Conservation (phyloP, 2,113 vertebrate species). For the Hepsetus odoe region DNA sequence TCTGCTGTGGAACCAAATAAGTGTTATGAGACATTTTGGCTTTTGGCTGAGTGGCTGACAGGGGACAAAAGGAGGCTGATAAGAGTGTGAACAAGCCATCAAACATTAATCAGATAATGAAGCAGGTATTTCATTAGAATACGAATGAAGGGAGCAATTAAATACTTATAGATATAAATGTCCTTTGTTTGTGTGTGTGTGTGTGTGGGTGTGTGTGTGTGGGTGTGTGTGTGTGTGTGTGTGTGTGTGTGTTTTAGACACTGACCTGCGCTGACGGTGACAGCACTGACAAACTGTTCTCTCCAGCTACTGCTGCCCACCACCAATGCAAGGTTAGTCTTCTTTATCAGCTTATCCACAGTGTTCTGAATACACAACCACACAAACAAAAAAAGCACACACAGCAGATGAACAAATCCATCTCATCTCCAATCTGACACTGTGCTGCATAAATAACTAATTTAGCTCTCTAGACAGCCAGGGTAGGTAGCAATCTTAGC, state of each 20-base stretch:
- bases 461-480: not conserved
- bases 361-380: slow-evolving; percentile 72
- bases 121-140: slow-evolving; percentile 9
- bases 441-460: slow-evolving; percentile 24
- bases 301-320: slow-evolving; percentile 86
- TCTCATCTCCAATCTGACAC: slow-evolving; percentile 16
- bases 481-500: not conserved
- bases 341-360: slow-evolving; percentile 85
- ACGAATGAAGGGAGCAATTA: not conserved
- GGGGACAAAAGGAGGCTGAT: not conserved
- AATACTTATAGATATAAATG: slow-evolving; percentile 13
- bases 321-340: slow-evolving; percentile 83
- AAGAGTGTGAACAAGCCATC: not conserved
- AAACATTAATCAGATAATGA: slow-evolving; percentile 16
- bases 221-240: slow-evolving; percentile 8
- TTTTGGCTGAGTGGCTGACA: not conserved
- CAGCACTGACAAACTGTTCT: slow-evolving; percentile 85
- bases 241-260: slow-evolving; percentile 5
- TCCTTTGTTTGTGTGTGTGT: not conserved
- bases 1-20: not conserved
- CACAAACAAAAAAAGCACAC: slow-evolving; percentile 28
- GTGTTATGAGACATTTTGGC: not conserved
- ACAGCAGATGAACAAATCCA: slow-evolving; percentile 7
- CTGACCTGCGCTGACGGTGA: slow-evolving; percentile 85
- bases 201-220: not conserved